phyloP scores from a whole-genome alignment of 2,797 vertebrate species.

The Accipiter badius region DNA sequence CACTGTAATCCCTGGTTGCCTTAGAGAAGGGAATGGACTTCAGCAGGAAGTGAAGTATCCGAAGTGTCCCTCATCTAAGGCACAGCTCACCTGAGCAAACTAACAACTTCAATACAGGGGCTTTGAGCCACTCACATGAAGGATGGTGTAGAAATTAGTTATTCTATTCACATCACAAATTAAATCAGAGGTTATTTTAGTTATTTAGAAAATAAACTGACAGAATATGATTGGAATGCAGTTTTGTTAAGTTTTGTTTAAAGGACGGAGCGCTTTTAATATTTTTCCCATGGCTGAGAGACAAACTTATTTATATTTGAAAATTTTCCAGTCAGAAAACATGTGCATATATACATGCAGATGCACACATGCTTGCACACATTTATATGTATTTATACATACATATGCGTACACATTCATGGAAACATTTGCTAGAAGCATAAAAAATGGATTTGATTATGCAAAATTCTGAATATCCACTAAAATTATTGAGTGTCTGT shows the following conservation, averaged over 20 bases:
- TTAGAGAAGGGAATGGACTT: not conserved
- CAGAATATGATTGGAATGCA: not conserved
- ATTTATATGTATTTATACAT: not conserved
- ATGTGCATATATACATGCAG: not conserved
- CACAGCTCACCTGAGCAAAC: not conserved
- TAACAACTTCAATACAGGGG: not conserved
- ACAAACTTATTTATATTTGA: not conserved
- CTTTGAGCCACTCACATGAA: not conserved
- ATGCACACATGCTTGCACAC: not conserved
- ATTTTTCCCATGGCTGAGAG: not conserved
- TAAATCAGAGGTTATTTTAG: not conserved
- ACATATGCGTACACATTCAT: not conserved
- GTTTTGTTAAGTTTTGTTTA: not conserved
- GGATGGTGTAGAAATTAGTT: not conserved
- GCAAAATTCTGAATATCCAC: not conserved
- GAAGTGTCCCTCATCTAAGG: not conserved
- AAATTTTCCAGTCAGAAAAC: conserved; percentile 19
- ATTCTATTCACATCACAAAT: not conserved
- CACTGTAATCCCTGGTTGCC: not conserved
- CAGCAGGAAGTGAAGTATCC: not conserved
- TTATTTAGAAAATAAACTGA: not conserved
- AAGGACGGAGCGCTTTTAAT: not conserved
- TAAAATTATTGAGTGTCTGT: not conserved
- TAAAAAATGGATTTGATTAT: not conserved
- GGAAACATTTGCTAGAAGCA: not conserved